Conservation (phyloP, 2,888 invertebrate species). For the Nasonia oneida region DNA sequence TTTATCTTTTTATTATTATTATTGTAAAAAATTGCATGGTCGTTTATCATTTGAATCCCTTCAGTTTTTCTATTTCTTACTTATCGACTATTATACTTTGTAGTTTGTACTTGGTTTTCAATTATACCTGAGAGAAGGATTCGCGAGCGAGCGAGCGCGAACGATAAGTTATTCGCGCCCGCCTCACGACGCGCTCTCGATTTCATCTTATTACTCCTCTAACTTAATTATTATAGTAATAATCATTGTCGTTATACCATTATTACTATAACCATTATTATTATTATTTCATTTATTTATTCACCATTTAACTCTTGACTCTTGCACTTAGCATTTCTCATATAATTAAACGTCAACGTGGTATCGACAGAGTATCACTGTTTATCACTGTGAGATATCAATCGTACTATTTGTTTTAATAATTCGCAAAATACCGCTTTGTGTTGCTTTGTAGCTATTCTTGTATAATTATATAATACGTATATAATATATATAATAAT, state of each 20-base stretch:
- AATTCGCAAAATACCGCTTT: slow-evolving; percentile 68
- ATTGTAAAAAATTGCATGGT: slow-evolving; percentile 62
- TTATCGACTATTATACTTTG: slow-evolving; percentile 78
- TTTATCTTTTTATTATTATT: slow-evolving; percentile 58
- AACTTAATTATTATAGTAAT: slow-evolving; percentile 47
- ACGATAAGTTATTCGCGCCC: slow-evolving; percentile 22
- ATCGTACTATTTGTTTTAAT: slow-evolving; percentile 61
- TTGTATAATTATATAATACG: slow-evolving; percentile 58
- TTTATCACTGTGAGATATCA: slow-evolving; percentile 65
- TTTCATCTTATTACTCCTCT: slow-evolving; percentile 47
- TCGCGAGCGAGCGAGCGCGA: slow-evolving; percentile 41
- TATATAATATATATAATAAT: slow-evolving; percentile 58
- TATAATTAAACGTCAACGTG: slow-evolving; percentile 58
- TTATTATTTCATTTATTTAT: slow-evolving; percentile 29
- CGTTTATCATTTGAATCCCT: slow-evolving; percentile 40
- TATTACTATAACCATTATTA: slow-evolving; percentile 54
- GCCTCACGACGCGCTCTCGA: slow-evolving; percentile 46
- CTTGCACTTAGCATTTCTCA: slow-evolving; percentile 47
- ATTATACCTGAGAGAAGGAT: slow-evolving; percentile 75
- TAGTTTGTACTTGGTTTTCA: slow-evolving; percentile 79
- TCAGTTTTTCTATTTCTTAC: slow-evolving; percentile 65
- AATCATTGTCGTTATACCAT: slow-evolving; percentile 32
- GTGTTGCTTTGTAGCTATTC: slow-evolving; percentile 55
- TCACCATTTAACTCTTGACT: slow-evolving; percentile 57
- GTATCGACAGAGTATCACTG: slow-evolving; percentile 63